Evolutionary conservation across 2,113 vertebrate species (phyloP).

Genomic region (Ondatra zibethicus): DNA sequence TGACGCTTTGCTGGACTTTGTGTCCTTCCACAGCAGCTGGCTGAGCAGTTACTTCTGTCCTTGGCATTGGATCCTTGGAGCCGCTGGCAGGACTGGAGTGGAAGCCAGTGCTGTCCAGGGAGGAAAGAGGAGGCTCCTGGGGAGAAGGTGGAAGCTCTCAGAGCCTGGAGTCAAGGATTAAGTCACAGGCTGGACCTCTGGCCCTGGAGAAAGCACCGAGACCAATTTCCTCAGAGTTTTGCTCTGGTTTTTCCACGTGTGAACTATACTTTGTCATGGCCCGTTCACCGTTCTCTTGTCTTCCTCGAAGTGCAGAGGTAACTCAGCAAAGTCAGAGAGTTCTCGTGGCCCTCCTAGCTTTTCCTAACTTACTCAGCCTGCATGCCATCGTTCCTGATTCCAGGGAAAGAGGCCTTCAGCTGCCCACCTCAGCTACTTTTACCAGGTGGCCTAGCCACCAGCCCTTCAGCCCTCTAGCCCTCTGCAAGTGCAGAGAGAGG

Average conservation of each 20-base stretch:
- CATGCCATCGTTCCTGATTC: not conserved
- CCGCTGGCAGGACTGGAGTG: fast-evolving
- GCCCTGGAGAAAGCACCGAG: fast-evolving
- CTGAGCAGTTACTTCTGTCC: not conserved
- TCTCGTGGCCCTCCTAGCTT: no score
- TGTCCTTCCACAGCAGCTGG: fast-evolving
- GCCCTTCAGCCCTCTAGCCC: fast-evolving
- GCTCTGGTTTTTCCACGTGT: fast-evolving
- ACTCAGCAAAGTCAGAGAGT: fast-evolving
- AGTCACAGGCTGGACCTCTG: fast-evolving
- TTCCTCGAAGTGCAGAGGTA: fast-evolving
- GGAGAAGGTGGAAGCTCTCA: not conserved
- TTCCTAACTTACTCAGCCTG: no score
- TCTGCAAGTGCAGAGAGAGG: not conserved
- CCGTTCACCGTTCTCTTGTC: fast-evolving
- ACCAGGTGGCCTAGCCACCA: fast-evolving
- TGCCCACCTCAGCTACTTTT: fast-evolving
- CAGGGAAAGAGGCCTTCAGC: not conserved
- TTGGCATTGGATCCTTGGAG: not conserved
- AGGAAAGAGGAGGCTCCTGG: fast-evolving
- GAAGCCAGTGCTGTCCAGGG: not conserved
- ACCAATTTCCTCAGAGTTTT: fast-evolving
- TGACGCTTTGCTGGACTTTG: conserved; percentile 66
- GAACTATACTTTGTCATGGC: fast-evolving
- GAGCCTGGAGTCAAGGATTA: not conserved